phyloP scores from a whole-genome alignment of 2,113 vertebrate genomes.

The Takifugu bimaculatus region DNA sequence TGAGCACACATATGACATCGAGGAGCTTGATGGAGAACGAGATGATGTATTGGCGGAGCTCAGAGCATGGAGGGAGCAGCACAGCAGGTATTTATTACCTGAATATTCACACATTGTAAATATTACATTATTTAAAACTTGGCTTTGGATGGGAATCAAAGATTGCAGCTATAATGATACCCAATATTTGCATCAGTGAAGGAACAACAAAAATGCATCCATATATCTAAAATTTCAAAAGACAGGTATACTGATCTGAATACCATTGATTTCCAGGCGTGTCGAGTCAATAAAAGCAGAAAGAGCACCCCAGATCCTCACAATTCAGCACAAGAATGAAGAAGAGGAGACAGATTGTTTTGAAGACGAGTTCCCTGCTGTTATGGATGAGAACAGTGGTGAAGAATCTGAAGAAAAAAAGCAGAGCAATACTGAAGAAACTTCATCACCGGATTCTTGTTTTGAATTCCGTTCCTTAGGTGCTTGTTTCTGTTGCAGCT shows the following conservation, averaged over 20 bases:
- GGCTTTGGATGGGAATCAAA: too few species aligned
- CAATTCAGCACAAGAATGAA: conserved; percentile 58
- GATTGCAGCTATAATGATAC: too few species aligned
- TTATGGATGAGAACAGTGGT: conserved; percentile 40
- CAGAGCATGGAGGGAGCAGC: conserved; percentile 63
- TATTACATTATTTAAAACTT: too few species aligned
- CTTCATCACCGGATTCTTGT: conserved; percentile 58
- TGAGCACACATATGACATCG: conserved; percentile 59
- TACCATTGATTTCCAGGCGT: conserved; percentile 62
- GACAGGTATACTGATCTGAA: not conserved
- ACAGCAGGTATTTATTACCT: conserved; percentile 69
- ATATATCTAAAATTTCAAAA: too few species aligned
- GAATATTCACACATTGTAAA: not conserved
- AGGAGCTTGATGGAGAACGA: conserved; percentile 50
- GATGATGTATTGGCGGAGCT: conserved; percentile 69
- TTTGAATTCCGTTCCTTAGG: conserved; percentile 23
- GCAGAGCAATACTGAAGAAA: conserved; percentile 12
- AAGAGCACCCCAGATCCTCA: conserved; percentile 60
- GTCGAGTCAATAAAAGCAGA: conserved; percentile 67
- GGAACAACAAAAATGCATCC: too few species aligned
- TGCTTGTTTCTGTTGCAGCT: not conserved
- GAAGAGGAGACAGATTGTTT: conserved; percentile 50
- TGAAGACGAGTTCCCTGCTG: conserved; percentile 20
- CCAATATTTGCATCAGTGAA: too few species aligned
- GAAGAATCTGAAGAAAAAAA: conserved; percentile 42